These are phyloP conservation scores for Huso huso DNA, from an alignment of 2,797 vertebrate genomes.

Conservation along the genomic window DNA sequence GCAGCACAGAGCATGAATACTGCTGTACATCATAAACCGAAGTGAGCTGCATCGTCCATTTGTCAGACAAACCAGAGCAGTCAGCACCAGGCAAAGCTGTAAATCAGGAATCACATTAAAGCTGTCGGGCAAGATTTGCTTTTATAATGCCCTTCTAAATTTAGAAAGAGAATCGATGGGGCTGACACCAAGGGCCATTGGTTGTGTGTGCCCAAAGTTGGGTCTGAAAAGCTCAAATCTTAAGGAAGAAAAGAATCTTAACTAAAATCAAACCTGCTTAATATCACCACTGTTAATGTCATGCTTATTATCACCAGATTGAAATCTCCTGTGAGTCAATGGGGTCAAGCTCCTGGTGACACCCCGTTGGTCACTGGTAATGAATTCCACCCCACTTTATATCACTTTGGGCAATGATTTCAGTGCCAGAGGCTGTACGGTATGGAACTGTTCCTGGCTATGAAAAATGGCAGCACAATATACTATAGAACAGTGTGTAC, in stretches of 20 bases:
- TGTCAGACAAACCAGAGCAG: background rate
- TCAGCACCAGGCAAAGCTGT: background rate
- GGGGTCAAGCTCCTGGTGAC: background rate
- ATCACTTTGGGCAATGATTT: too few species aligned
- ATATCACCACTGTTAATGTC: too few species aligned
- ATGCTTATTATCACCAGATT: too few species aligned
- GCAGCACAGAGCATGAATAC: background rate
- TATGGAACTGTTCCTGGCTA: too few species aligned
- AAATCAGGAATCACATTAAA: background rate
- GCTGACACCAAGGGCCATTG: background rate
- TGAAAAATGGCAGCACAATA: too few species aligned
- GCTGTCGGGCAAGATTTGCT: background rate
- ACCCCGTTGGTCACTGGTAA: too few species aligned
- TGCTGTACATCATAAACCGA: background rate
- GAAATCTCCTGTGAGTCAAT: too few species aligned
- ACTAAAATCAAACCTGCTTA: background rate
- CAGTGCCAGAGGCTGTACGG: too few species aligned
- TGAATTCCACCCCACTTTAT: too few species aligned
- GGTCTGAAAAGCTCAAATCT: background rate
- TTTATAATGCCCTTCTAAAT: background rate
- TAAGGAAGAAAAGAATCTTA: background rate
- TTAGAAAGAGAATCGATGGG: background rate
- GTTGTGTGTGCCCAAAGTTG: background rate
- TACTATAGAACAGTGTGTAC: too few species aligned
- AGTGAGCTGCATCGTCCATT: background rate